Percentiles rank a stretch among this genome's conserved stretches.
Evolutionary conservation across 37 sponge, comb jelly and placozoan species (phyloP).

Genomic region (Halichondria panicea): DNA sequence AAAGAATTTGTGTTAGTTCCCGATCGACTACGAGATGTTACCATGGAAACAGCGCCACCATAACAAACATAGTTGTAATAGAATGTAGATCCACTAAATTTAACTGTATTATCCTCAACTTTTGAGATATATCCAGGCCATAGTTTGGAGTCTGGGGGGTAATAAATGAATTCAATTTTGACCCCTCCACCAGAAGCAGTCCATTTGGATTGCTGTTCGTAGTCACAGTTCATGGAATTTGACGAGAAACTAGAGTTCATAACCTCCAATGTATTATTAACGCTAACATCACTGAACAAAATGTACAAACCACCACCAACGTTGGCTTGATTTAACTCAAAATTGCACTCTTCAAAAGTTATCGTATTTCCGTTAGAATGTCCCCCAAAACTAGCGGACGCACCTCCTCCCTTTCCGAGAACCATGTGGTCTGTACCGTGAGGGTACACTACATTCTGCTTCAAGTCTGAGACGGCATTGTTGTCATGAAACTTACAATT

Average conservation of each 20-base stretch:
- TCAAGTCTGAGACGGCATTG: conserved; percentile 1
- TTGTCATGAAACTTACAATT: conserved; percentile 40
- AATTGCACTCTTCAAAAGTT: conserved; percentile 10
- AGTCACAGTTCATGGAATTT: not conserved
- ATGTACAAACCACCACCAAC: conserved; percentile 53
- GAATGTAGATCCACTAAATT: not conserved
- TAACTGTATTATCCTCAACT: conserved; percentile 2
- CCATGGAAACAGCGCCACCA: conserved; percentile 38
- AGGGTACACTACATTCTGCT: not conserved
- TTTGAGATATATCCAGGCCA: conserved; percentile 5
- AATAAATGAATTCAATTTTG: conserved; percentile 28
- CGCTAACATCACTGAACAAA: conserved; percentile 32
- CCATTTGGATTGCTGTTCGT: not conserved
- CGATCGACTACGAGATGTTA: conserved; percentile 5
- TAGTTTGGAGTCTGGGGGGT: conserved; percentile 11
- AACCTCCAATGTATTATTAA: conserved; percentile 19
- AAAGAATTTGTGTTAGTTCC: conserved; percentile 30
- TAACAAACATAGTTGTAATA: not conserved
- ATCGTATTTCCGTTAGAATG: conserved; percentile 6
- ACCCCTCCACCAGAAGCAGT: conserved; percentile 35
- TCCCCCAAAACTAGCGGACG: conserved; percentile 50
- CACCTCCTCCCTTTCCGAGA: conserved; percentile 59
- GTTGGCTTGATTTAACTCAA: conserved; percentile 5
- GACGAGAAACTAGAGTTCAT: not conserved
- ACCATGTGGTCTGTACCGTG: conserved; percentile 28